Conservation (phyloP, 2,113 vertebrate species). For the Ptyas mucosa region DNA sequence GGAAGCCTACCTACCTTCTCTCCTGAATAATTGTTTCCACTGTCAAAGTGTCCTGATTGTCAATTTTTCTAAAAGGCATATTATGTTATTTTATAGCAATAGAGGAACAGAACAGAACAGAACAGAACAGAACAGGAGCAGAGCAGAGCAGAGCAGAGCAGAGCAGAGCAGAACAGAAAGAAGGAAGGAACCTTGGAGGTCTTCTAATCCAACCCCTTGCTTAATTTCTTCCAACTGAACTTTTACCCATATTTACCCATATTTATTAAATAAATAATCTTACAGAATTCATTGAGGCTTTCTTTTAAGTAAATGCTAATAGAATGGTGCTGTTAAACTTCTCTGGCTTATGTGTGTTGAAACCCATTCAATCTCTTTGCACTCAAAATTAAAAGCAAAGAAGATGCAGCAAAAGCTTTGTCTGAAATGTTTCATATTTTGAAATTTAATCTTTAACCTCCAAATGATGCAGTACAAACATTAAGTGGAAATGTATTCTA, state of each 20-base stretch:
- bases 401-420: not conserved
- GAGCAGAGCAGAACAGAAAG: no score
- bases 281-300: not conserved
- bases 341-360: not conserved
- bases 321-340: not conserved
- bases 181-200: no score
- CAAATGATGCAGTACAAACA: not conserved
- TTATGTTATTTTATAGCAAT: not conserved
- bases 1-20: not conserved
- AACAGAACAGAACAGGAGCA: no score
- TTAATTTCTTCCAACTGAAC: not conserved
- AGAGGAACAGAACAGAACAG: fast-evolving
- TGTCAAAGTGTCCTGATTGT: not conserved
- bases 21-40: not conserved
- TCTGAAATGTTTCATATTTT: not conserved
- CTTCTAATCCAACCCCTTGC: no score
- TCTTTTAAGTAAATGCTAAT: not conserved
- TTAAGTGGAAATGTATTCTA: not conserved
- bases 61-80: not conserved
- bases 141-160: no score
- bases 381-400: not conserved
- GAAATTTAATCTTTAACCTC: not conserved
- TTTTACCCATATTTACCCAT: not conserved
- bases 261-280: not conserved
- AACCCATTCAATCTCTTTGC: not conserved